Base-by-base conservation (phyloP, 1,140 invertebrate species). In the Helicoverpa zea region DNA sequence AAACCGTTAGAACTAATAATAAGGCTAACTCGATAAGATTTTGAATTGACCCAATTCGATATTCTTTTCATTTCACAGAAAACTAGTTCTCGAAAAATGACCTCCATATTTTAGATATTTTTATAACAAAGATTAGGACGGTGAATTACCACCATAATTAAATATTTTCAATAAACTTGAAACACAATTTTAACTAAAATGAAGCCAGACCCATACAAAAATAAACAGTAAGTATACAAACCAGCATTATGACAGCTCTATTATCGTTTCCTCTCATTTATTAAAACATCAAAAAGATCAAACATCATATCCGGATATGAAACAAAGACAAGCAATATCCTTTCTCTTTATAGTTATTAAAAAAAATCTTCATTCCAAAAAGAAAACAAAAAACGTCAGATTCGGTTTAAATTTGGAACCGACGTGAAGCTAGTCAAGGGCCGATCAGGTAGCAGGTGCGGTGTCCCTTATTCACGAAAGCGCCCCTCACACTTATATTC, bases 371-470 rank as follows among this genome's bases (percentile, higher is more conserved):
- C 35, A 35, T 35, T 35, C 35, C 1, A 35, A 43, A 43, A 43
- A 35, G n/a, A 12, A 49, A 66, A 66, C 35, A 49, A 66, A 63
- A 63, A 66, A 18, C n/a, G 56, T 18, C 56, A 14, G 13, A 29
- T 3, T 23, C 7, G 11, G 2, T 51, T 23, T 70, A 70, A 51
- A 70, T 49, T 70, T 29, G 11, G 52, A 51, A 68, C 61, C 74
- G 14, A 47, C 47, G 52, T 80, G 75, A 81, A 77, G 75, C 51
- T 54, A 72, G 52, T 18, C 49, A 14, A 14, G n/a, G 16, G 61
- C 66, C 59, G 75, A 74, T 59, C 86, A 87, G 84, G 86, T 87
- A 87, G 86, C 84, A 89, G 87, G 84, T 89, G 87, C 76, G 66
- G 56, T 56, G 54, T 29, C 66, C 68, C 79, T 82, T 54, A 70